A percentile compares a stretch with the other conserved stretches of the same genome.
Evolutionary conservation across 1,140 invertebrate genomes (phyloP).

Genomic region (Drosophila insularis): DNA sequence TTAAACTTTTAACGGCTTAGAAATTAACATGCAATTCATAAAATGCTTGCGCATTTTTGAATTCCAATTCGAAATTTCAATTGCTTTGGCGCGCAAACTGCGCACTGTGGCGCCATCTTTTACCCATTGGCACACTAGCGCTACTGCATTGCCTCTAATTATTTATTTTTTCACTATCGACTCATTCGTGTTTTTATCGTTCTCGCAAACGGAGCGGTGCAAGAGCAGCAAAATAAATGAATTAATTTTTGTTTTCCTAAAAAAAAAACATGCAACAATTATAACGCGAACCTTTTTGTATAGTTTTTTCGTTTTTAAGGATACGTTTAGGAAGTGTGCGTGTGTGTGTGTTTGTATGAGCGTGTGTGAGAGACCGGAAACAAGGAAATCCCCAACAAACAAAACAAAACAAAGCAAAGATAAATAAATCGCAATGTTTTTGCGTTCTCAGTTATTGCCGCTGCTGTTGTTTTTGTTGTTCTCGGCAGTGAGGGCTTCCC

Average conservation of each 20-base stretch:
- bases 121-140: background rate
- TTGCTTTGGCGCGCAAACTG: background rate
- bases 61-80: too few species aligned
- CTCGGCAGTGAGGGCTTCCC: conserved; percentile 42
- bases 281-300: conserved; percentile 21
- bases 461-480: conserved; percentile 36
- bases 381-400: background rate
- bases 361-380: background rate
- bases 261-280: conserved; percentile 26
- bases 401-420: background rate
- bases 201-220: conserved; percentile 6
- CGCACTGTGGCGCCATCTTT: background rate
- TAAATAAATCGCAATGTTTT: conserved; percentile 41
- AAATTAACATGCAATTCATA: too few species aligned
- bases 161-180: background rate
- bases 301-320: background rate
- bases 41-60: too few species aligned
- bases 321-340: background rate
- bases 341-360: background rate
- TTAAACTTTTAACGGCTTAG: too few species aligned
- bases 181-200: conserved; percentile 20
- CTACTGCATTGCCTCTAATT: background rate
- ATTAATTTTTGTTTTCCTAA: background rate
- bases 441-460: conserved; percentile 17
- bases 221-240: background rate